These are phyloP conservation scores for Uloborus diversus DNA, from an alignment of 1,140 invertebrate species.

Conservation along the genomic window DNA sequence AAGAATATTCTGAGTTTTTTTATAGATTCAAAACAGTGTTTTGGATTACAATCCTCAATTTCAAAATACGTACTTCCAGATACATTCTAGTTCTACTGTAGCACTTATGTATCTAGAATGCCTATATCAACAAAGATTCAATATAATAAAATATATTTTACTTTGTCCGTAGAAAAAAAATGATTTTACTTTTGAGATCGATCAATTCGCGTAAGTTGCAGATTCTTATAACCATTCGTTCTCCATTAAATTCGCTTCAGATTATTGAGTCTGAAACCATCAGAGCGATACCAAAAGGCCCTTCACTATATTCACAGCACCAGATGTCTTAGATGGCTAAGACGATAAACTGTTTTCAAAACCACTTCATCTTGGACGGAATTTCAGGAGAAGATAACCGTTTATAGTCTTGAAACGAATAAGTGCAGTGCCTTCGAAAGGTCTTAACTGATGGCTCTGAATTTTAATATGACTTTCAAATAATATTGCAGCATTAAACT, in stretches of 20 bases:
- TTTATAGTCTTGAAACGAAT: not conserved
- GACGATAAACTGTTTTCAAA: slow-evolving; percentile 16
- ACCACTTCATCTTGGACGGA: not conserved
- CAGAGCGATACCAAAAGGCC: slow-evolving; percentile 7
- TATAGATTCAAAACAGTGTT: too few relatives aligned
- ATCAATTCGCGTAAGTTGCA: too few relatives aligned
- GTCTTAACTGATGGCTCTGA: not conserved
- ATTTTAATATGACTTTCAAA: slow-evolving; percentile 1
- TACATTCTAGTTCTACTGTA: too few relatives aligned
- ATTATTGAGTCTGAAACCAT: slow-evolving; percentile 1
- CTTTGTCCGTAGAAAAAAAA: too few relatives aligned
- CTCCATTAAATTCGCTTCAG: slow-evolving; percentile 5
- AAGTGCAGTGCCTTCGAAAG: not conserved
- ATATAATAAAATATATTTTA: too few relatives aligned
- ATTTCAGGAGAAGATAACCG: not conserved
- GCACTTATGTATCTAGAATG: too few relatives aligned
- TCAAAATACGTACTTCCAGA: too few relatives aligned
- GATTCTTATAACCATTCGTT: slow-evolving; percentile 18
- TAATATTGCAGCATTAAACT: not conserved
- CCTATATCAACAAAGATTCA: too few relatives aligned
- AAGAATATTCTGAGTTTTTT: too few relatives aligned
- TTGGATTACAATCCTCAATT: too few relatives aligned
- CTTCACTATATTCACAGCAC: not conserved
- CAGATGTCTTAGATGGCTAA: slow-evolving; percentile 13
- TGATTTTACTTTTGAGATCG: too few relatives aligned